Percentiles rank a stretch among this genome's conserved stretches.
phyloP scores from a whole-genome alignment of 2,113 vertebrate species.

The Cottus gobio region DNA sequence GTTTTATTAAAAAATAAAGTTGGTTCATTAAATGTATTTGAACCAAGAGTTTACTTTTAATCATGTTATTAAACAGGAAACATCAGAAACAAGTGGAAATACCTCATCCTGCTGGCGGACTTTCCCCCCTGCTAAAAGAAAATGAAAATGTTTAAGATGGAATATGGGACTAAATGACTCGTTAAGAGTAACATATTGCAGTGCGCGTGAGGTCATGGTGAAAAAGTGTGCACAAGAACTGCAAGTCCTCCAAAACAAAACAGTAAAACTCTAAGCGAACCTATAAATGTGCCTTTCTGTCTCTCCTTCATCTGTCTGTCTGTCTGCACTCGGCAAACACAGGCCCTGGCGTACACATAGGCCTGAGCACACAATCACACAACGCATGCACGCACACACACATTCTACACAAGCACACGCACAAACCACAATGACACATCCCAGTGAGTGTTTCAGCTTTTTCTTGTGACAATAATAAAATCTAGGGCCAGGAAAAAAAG shows the following conservation, averaged over 20 bases:
- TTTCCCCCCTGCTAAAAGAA: slow-evolving; percentile 11
- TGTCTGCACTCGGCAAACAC: slow-evolving; percentile 44
- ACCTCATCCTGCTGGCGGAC: not conserved
- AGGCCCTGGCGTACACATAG: slow-evolving; percentile 32
- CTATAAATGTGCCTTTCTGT: slow-evolving; percentile 61
- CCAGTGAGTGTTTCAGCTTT: slow-evolving; percentile 53
- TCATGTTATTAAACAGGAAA: not conserved
- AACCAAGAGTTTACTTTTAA: not conserved
- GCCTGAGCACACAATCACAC: slow-evolving; percentile 5
- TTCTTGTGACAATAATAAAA: slow-evolving; percentile 73
- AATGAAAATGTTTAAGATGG: slow-evolving; percentile 29
- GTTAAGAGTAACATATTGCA: slow-evolving; percentile 22
- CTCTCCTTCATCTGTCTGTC: slow-evolving; percentile 47
- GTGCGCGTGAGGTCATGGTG: slow-evolving; percentile 65
- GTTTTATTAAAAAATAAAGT: not conserved
- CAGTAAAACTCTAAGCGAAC: slow-evolving; percentile 61
- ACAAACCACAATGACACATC: slow-evolving; percentile 66
- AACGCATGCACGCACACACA: not conserved
- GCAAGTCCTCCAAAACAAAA: slow-evolving; percentile 72
- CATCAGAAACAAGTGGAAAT: slow-evolving; percentile 30
- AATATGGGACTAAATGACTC: slow-evolving; percentile 28
- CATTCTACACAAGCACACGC: slow-evolving; percentile 4
- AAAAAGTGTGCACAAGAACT: slow-evolving; percentile 50
- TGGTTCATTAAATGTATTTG: not conserved
- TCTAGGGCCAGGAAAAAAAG: slow-evolving; percentile 59